Base-by-base conservation (phyloP, 2,797 vertebrate genomes). In the Apodemus agrarius region DNA sequence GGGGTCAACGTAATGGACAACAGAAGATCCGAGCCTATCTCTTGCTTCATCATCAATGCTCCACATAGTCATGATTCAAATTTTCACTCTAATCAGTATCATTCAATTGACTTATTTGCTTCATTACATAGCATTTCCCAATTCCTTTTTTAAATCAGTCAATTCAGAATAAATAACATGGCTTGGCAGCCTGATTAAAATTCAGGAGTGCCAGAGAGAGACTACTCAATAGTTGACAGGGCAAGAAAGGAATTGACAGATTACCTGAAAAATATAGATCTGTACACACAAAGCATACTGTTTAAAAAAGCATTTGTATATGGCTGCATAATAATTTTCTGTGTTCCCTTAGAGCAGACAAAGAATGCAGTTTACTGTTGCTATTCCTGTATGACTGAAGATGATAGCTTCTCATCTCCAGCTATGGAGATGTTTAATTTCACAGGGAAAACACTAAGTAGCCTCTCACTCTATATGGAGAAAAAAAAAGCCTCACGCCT, bases 101-200 rank as follows among this genome's bases (percentile, higher is more conserved):
- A 31, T 85, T 93, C 80, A 82, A 92, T 61, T 96, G 76, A 95
- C 11, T 31, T 90, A 90, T 82, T 95, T 95, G 12, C 95, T 95
- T 96, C 78, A 96, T 85, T 84, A 97, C 43, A 49, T 4, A 91
- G n/a, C 3, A 37, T 93, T 96, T 89, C 69, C 75, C 29, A 88
- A 94, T 90, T 89, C 13, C 14, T 87, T 94, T 92, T 95, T 92
- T 92, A 94, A n/a, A 93, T 92, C 85, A 96, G 87, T 67, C 79
- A 94, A 0, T 91, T 93, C 93, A 90, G 13, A 74, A 94, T 61
- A 96, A 81, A 76, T 26, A 90, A 22, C 54, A 59, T 49, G 79
- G 24, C 54, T 57, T 93, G 69, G 80, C 59, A 89, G 10, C 79
- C 74, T 95, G 92, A 21, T 86, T 96, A 91, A 96, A 97, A 96